Base-by-base conservation (phyloP, 2,113 vertebrate species). In the Solea senegalensis region DNA sequence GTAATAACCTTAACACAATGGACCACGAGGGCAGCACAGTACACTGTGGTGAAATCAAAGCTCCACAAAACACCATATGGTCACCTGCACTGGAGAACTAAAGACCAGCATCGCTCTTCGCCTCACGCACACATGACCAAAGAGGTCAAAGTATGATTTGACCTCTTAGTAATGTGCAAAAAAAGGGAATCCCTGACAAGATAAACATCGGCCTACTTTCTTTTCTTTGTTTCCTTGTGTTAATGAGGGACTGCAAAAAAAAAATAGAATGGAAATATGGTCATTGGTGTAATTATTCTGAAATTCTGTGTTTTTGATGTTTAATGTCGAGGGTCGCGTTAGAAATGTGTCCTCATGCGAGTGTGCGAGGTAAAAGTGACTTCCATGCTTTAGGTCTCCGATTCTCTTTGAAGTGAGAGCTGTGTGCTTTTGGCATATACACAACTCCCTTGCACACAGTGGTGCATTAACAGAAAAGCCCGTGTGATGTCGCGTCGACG, bases 401-500 rank as follows among this genome's bases (percentile, higher is more conserved):
- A 58, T 78, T 6, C 34, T 65, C 81, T 87, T 87, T 86, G 84
- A 86, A 86, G 83, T 82, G 57, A 75, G 72, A 77, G 65, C 69
- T 77, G 56, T 74, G 65, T 66, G 71, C 63, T 66, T 77, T 78
- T 83, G 75, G 86, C 84, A 87, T 50, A 65, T 72, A 72, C 65
- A 63, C 79, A 74, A 50, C 14, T 83, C 34, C 41, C 53, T 61
- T 21, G 21, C 1, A 21, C 21, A 21, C 21, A 21, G 21, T 21
- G 21, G 21, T 21, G 21, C 21, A 21, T 21, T 21, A 21, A 21
- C 21, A 21, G 21, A 21, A 21, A 21, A 21, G 21, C 21, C 21
- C 21, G 1, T 21, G 21, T 21, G 21, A 21, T 21, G 21, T 21
- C 21, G 21, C 21, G 21, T 21, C 21, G 21, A 21, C 21, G 21